Base-by-base conservation (phyloP, 2,113 vertebrate genomes). In the Grallaria varia region DNA sequence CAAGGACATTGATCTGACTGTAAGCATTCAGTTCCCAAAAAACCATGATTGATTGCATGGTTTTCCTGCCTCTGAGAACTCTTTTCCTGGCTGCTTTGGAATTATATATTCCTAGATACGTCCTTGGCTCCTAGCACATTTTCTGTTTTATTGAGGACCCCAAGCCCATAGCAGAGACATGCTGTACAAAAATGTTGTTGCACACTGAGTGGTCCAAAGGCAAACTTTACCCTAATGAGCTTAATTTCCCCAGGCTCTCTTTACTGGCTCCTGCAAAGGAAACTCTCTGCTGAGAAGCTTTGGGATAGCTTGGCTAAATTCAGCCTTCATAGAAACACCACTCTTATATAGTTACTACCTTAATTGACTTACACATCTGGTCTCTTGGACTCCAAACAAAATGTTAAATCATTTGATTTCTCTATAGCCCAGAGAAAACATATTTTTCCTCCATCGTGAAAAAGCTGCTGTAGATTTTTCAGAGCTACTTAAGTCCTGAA, bases 161-260 rank as follows among this genome's bases (percentile, higher is more conserved):
- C 62, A 80, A 78, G 59, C 22, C n/a, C 23, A 22, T 3, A 66
- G 53, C 2, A 7, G 53, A 83, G 78, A 53, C 1, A 2, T 37
- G 52, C 30, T 52, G 58, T 63, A 81, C 60, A 93, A 83, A 88
- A 93, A 86, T 71, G 20, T 17, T 86, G 55, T 52, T 86, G 55
- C 42, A 66, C 2, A 1, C 13, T 42, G 59, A 94, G 83, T 39
- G n/a, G 23, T 90, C 82, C 68, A 71, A 94, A 86, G 37, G 63
- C 59, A 90, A 83, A 74, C 9, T 80, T 93, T 23, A 84, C n/a
- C 12, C 72, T 95, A 90, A 97, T 53, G 62, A 88, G 59, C 40
- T 88, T 92, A 88, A 94, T 96, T 83, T 93, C 85, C 92, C 94
- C n/a, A 82, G 79, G 72, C 39, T 94, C 90, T 33, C 31, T 33